Evolutionary conservation across 2,797 vertebrate genomes (phyloP).

Genomic region (Diglossa cyanea): DNA sequence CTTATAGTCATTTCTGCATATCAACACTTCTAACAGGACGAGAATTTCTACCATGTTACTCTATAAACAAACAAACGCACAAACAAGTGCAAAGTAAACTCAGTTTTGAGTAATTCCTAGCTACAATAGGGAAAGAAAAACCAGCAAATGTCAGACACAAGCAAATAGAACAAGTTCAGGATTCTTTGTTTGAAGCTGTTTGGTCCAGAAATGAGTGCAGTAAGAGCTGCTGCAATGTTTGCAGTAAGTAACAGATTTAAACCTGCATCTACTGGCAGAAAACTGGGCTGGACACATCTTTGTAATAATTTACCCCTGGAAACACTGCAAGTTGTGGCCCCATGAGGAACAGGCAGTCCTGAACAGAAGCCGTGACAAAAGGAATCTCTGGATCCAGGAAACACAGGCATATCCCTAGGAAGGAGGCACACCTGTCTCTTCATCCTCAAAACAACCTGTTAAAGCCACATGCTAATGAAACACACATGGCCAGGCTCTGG

Average conservation of each 20-base stretch:
- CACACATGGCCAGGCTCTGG: accelerated
- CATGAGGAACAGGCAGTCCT: not conserved
- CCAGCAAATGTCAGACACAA: accelerated
- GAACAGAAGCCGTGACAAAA: not conserved
- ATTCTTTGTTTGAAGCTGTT: not conserved
- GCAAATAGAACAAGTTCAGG: not conserved
- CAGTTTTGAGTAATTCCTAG: not conserved
- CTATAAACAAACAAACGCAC: not conserved
- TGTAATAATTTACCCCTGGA: not conserved
- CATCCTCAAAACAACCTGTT: not conserved
- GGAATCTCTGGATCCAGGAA: not conserved
- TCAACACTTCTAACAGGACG: not conserved
- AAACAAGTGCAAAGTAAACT: not conserved
- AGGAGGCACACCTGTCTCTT: not conserved
- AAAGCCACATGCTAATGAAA: not conserved
- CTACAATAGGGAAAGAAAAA: not conserved
- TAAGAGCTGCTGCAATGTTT: not conserved
- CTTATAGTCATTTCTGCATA: not conserved
- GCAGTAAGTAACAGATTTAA: not conserved
- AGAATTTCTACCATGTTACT: not conserved
- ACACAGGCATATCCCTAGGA: not conserved
- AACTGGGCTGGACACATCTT: not conserved
- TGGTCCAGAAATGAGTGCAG: not conserved
- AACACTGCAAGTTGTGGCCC: not conserved
- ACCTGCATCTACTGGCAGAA: not conserved